phyloP scores from a whole-genome alignment of 1,140 invertebrate species.

The Aplysia californica region DNA sequence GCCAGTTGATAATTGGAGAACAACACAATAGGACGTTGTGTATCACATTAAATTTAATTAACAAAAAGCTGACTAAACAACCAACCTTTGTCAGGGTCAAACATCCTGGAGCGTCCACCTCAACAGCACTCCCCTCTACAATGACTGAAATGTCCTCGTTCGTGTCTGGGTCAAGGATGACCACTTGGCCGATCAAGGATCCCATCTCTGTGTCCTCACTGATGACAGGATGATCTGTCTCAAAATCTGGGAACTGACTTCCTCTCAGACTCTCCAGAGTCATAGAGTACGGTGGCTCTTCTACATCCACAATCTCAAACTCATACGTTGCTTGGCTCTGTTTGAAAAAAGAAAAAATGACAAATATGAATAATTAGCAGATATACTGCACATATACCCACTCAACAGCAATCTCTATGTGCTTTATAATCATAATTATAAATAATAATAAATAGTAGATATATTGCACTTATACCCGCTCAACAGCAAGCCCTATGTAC shows the following conservation, averaged over 20 bases:
- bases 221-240: constrained; percentile 38
- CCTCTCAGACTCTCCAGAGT: constrained; percentile 24
- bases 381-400: neutral
- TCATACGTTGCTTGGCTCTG: constrained; percentile 29
- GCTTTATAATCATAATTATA: neutral
- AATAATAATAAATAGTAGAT: too few relatives aligned
- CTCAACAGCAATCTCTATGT: too few relatives aligned
- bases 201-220: constrained; percentile 34
- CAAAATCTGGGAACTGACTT: constrained; percentile 13
- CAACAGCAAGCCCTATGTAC: too few relatives aligned
- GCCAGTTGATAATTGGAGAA: too few relatives aligned
- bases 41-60: too few relatives aligned
- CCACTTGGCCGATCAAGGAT: constrained; percentile 41
- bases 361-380: neutral
- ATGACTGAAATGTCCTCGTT: constrained; percentile 37
- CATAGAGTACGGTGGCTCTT: constrained; percentile 35
- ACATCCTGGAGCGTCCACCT: constrained; percentile 32
- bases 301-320: constrained; percentile 34
- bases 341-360: constrained; percentile 23
- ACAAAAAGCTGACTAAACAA: too few relatives aligned
- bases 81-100: constrained; percentile 36
- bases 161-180: constrained; percentile 39
- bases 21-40: too few relatives aligned
- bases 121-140: constrained; percentile 26
- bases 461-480: too few relatives aligned